Evolutionary conservation across 23 tunicate genomes (phyloP).

Genomic region (Ciona savignyi): DNA sequence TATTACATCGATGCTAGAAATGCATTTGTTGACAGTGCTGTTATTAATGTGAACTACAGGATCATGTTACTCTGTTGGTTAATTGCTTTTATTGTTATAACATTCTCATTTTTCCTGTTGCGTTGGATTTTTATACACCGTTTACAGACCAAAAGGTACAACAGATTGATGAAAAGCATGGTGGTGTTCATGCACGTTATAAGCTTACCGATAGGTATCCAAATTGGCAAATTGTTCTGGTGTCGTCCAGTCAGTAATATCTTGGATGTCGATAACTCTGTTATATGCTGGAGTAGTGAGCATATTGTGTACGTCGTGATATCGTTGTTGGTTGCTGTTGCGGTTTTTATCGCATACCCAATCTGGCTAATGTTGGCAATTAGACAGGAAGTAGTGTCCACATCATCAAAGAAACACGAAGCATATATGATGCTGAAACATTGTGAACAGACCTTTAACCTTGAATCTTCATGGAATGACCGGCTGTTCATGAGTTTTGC

Average conservation of each 20-base stretch:
- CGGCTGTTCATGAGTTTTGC: constrained; percentile 66
- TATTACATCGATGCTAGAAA: constrained; percentile 52
- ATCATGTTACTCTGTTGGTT: constrained; percentile 36
- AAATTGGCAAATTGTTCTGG: constrained; percentile 85
- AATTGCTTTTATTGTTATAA: constrained; percentile 11
- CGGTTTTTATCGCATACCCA: constrained; percentile 47
- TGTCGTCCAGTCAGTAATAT: constrained; percentile 37
- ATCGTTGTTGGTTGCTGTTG: constrained; percentile 21
- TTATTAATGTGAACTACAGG: constrained; percentile 46
- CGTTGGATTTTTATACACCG: constrained; percentile 16
- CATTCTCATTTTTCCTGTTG: constrained; percentile 5
- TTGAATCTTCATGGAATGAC: constrained; percentile 67
- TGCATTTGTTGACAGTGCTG: constrained; percentile 34
- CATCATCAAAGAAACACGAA: constrained; percentile 39
- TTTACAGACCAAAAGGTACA: background rate
- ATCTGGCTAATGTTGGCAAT: constrained; percentile 29
- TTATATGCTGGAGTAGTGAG: constrained; percentile 67
- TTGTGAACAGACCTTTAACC: constrained; percentile 59
- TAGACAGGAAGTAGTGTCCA: constrained; percentile 31
- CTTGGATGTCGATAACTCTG: constrained; percentile 61
- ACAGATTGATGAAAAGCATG: background rate
- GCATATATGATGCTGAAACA: constrained; percentile 65
- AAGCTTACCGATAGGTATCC: constrained; percentile 61
- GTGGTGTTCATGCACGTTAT: constrained; percentile 33
- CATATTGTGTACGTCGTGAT: constrained; percentile 54